These are phyloP conservation scores for Adelphocoris suturalis DNA, from an alignment of 2,888 invertebrate genomes.

Conservation along the genomic window DNA sequence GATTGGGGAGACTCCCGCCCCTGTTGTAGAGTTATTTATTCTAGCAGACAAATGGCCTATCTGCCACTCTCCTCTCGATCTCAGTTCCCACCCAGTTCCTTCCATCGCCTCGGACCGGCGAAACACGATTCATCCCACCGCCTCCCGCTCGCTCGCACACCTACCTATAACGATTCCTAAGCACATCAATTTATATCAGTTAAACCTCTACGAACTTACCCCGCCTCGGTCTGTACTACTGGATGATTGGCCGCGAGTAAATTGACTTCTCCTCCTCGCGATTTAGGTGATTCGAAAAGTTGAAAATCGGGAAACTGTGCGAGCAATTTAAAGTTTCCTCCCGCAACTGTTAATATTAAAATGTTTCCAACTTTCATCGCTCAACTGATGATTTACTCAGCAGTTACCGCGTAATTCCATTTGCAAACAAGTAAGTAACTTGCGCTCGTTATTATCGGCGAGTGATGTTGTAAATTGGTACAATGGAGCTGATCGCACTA, in stretches of 20 bases:
- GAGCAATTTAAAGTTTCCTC: slow-evolving; percentile 28
- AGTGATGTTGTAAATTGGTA: no score
- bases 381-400: not conserved
- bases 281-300: slow-evolving; percentile 39
- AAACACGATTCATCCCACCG: slow-evolving; percentile 10
- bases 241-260: slow-evolving; percentile 29
- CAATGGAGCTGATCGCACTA: no score
- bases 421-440: not conserved
- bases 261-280: slow-evolving; percentile 7
- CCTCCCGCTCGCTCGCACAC: not conserved
- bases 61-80: slow-evolving; percentile 62
- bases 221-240: slow-evolving; percentile 8
- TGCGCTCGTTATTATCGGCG: not conserved
- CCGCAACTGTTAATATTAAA: slow-evolving; percentile 14
- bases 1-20: not conserved
- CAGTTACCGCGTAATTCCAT: not conserved
- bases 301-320: slow-evolving; percentile 7
- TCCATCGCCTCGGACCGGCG: not conserved
- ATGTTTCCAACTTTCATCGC: slow-evolving; percentile 19
- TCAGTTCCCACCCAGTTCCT: not conserved
- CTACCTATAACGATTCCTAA: slow-evolving; percentile 31
- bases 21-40: slow-evolving; percentile 63
- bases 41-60: slow-evolving; percentile 60
- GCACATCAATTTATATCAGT: slow-evolving; percentile 57
- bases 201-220: slow-evolving; percentile 46